A percentile compares a stretch with the other conserved stretches of the same genome.
These are phyloP conservation scores for Paratrypauchen microcephalus DNA, from an alignment of 2,797 vertebrate genomes.

Conservation along the genomic window DNA sequence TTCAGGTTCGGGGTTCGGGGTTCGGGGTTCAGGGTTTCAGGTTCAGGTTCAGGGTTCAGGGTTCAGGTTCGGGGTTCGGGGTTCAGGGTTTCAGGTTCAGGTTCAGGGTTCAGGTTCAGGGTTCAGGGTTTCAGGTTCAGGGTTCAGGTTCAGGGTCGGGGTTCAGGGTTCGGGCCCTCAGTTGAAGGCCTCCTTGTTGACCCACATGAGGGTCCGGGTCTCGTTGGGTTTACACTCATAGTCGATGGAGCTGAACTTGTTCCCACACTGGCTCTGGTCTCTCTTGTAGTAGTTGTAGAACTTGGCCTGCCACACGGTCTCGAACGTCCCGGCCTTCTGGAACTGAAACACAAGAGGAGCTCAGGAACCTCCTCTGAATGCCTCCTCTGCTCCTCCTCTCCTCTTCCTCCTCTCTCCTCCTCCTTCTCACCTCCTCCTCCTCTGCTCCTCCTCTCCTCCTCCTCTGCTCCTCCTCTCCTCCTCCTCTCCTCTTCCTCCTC, in stretches of 20 bases:
- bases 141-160: too few relatives aligned
- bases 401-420: neutral
- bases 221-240: slow-evolving; percentile 98
- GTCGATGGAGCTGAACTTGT: slow-evolving; percentile 92
- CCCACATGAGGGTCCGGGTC: slow-evolving; percentile 98
- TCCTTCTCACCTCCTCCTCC: too few relatives aligned
- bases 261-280: slow-evolving; percentile 96
- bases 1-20: too few relatives aligned
- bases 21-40: too few relatives aligned
- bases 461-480: neutral
- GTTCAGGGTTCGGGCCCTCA: too few relatives aligned
- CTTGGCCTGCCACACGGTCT: slow-evolving; percentile 98
- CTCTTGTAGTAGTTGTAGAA: slow-evolving; percentile 99
- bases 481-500: neutral
- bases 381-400: too few relatives aligned
- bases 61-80: too few relatives aligned
- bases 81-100: too few relatives aligned
- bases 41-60: too few relatives aligned
- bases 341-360: slow-evolving; percentile 49
- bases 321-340: slow-evolving; percentile 87
- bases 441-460: neutral
- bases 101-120: too few relatives aligned
- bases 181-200: slow-evolving; percentile 95
- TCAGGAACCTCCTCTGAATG: neutral
- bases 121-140: too few relatives aligned